A percentile compares a stretch with the other conserved stretches of the same genome.
phyloP scores from a whole-genome alignment of 2,888 invertebrate species.

The Chesias legatella region DNA sequence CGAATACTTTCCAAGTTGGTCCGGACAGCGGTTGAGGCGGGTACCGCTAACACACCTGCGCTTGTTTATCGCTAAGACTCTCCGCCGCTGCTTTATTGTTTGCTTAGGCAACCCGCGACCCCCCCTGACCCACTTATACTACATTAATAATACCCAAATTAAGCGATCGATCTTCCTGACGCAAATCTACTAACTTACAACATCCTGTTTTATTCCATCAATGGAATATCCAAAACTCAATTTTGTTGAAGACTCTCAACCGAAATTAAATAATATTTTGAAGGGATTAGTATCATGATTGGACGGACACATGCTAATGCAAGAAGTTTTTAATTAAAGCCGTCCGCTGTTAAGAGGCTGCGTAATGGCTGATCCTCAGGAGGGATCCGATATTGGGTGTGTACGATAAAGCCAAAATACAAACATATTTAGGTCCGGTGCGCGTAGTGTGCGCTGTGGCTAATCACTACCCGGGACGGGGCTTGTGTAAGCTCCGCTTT shows the following conservation, averaged over 20 bases:
- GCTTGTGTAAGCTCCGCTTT: slow-evolving; percentile 59
- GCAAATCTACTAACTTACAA: slow-evolving; percentile 23
- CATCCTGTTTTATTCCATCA: slow-evolving; percentile 28
- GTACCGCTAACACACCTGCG: slow-evolving; percentile 57
- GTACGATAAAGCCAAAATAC: slow-evolving; percentile 71
- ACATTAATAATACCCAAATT: slow-evolving; percentile 55
- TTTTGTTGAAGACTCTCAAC: slow-evolving; percentile 33
- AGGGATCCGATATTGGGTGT: slow-evolving; percentile 75
- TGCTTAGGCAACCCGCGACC: slow-evolving; percentile 55
- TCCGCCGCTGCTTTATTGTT: slow-evolving; percentile 49
- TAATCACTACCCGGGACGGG: slow-evolving; percentile 63
- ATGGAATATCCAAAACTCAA: slow-evolving; percentile 31
- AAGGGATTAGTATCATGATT: slow-evolving; percentile 68
- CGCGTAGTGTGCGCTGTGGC: slow-evolving; percentile 59
- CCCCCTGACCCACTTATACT: slow-evolving; percentile 58
- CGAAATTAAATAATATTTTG: slow-evolving; percentile 73
- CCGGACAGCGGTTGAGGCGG: slow-evolving; percentile 61
- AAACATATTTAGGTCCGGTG: slow-evolving; percentile 79
- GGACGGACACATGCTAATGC: slow-evolving; percentile 74
- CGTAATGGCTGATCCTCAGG: slow-evolving; percentile 75
- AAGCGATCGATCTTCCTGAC: slow-evolving; percentile 33
- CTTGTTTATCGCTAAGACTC: slow-evolving; percentile 68
- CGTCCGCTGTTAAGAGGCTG: slow-evolving; percentile 76
- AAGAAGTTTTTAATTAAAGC: slow-evolving; percentile 81
- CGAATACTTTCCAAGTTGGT: slow-evolving; percentile 71